A percentile compares a stretch with the other conserved stretches of the same genome.
Conservation (phyloP, 2,888 invertebrate genomes). For the Sylvicola cinctus region DNA sequence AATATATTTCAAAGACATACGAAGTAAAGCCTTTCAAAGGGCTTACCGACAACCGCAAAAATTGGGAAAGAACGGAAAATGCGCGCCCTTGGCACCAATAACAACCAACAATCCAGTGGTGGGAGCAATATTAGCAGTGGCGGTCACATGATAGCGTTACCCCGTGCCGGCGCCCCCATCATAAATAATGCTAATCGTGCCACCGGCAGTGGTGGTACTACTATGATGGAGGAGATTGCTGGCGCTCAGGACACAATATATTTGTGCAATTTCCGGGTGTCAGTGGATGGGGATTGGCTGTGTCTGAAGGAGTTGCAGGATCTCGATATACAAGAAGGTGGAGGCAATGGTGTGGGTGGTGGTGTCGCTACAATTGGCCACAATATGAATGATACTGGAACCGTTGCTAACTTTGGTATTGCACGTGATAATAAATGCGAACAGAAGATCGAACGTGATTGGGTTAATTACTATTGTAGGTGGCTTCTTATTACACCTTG, state of each 20-base stretch:
- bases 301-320: conserved; percentile 87
- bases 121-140: too few species aligned
- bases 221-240: conserved; percentile 39
- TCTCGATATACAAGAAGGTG: conserved; percentile 55
- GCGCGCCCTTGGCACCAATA: too few species aligned
- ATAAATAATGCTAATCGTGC: too few species aligned
- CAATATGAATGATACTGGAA: conserved; percentile 11
- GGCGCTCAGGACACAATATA: conserved; percentile 93
- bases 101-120: too few species aligned
- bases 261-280: conserved; percentile 90
- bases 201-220: too few species aligned
- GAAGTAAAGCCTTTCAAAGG: too few species aligned
- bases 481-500: conserved; percentile 14
- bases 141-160: too few species aligned
- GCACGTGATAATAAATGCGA: conserved; percentile 13
- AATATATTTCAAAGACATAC: too few species aligned
- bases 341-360: conserved; percentile 10
- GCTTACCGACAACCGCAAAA: too few species aligned
- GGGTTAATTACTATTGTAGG: conserved; percentile 25
- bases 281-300: conserved; percentile 93
- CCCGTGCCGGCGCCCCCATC: too few species aligned
- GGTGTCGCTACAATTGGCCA: too few species aligned
- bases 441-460: conserved; percentile 14
- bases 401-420: conserved; percentile 10
- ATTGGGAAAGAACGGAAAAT: too few species aligned